Conservation (phyloP, 2,797 vertebrate species). For the Melanotaenia boesemani region DNA sequence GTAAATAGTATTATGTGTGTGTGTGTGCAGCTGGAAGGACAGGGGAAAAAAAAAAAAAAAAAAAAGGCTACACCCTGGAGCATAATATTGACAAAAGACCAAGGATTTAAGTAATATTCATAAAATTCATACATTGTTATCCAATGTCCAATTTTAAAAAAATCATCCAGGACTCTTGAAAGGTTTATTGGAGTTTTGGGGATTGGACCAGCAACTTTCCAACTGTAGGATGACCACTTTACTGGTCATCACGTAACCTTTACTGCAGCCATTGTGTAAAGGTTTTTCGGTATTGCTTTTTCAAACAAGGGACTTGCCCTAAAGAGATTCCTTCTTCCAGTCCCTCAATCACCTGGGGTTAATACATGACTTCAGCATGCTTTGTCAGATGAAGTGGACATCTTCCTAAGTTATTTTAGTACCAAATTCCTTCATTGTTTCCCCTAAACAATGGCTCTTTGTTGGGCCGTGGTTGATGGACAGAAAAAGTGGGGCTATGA, state of each 20-base stretch:
- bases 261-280: not conserved
- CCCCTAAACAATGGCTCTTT: conserved; percentile 23
- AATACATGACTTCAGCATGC: not conserved
- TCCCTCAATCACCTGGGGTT: conserved; percentile 1
- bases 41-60: not conserved
- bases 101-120: not conserved
- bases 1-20: not conserved
- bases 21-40: not conserved
- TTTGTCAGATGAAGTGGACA: conserved; percentile 4
- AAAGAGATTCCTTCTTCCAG: not conserved
- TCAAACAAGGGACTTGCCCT: not conserved
- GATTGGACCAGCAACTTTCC: not conserved
- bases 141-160: not conserved
- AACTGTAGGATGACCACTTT: not conserved
- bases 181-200: not conserved
- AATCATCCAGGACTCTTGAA: not conserved
- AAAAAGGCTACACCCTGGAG: not conserved
- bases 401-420: conserved; percentile 6
- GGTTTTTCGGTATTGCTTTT: not conserved
- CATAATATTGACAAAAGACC: not conserved
- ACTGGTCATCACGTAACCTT: not conserved
- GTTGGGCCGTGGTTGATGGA: conserved; percentile 6
- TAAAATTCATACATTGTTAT: not conserved
- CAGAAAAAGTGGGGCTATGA: not conserved
- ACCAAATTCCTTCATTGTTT: conserved; percentile 15